phyloP scores from a whole-genome alignment of 2,797 vertebrate genomes.

The Muraenolepis orangiensis region DNA sequence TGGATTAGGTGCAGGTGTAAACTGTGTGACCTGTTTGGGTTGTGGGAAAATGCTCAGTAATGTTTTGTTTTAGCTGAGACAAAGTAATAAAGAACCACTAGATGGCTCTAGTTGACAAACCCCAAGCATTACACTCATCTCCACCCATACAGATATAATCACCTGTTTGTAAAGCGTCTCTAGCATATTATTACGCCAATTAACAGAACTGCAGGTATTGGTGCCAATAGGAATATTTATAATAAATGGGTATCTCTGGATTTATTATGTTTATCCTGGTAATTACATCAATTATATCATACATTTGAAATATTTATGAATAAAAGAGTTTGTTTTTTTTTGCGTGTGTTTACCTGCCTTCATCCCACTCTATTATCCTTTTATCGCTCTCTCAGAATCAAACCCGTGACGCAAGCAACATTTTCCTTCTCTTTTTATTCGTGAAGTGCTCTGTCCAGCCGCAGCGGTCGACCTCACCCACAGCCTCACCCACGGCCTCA shows the following conservation, averaged over 20 bases:
- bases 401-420: background rate
- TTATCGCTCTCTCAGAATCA: background rate
- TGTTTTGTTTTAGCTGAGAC: background rate
- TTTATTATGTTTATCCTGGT: background rate
- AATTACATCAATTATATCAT: background rate
- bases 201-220: background rate
- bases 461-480: too few species aligned
- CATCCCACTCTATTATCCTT: background rate
- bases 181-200: background rate
- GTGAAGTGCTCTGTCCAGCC: too few species aligned
- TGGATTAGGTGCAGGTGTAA: background rate
- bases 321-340: background rate
- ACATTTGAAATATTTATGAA: background rate
- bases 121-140: slow-evolving; percentile 13
- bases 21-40: background rate
- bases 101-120: slow-evolving; percentile 69
- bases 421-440: background rate
- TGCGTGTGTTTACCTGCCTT: background rate
- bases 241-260: background rate
- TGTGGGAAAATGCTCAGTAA: background rate
- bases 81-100: slow-evolving; percentile 60
- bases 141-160: background rate
- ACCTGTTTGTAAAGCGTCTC: background rate
- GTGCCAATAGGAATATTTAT: background rate
- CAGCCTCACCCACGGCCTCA: too few species aligned